phyloP scores from a whole-genome alignment of 1,140 invertebrate genomes.

The Myzus persicae region DNA sequence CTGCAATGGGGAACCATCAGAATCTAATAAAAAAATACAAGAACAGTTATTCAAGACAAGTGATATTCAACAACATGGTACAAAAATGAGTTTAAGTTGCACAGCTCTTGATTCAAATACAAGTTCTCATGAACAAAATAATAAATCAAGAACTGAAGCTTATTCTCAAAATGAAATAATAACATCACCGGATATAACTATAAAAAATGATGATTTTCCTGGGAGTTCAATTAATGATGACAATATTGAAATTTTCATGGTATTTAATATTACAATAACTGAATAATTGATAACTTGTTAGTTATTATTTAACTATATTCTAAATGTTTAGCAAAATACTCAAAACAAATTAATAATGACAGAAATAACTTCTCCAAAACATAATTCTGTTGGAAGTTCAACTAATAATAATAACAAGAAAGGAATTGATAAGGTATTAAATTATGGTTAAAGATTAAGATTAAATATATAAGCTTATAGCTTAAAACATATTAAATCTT shows the following conservation, averaged over 20 bases:
- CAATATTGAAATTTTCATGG: not conserved
- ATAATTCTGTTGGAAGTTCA: not conserved
- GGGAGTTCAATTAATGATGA: not conserved
- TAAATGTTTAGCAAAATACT: not conserved
- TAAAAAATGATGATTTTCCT: not conserved
- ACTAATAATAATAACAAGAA: too few relatives aligned
- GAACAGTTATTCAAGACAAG: not conserved
- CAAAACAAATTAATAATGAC: not conserved
- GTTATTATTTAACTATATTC: not conserved
- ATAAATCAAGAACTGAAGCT: not conserved
- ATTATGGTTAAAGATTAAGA: too few relatives aligned
- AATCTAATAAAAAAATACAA: not conserved
- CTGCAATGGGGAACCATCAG: not conserved
- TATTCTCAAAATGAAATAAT: not conserved
- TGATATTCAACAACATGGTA: not conserved
- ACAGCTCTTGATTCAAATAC: not conserved
- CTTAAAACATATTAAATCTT: too few relatives aligned
- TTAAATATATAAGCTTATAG: too few relatives aligned
- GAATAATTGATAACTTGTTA: not conserved
- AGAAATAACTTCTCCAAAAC: not conserved
- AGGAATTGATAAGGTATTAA: too few relatives aligned
- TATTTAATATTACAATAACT: not conserved
- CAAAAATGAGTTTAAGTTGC: not conserved
- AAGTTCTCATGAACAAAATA: not conserved
- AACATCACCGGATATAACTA: not conserved